phyloP scores from a whole-genome alignment of 2,797 vertebrate genomes.

The Meriones psammophilus region DNA sequence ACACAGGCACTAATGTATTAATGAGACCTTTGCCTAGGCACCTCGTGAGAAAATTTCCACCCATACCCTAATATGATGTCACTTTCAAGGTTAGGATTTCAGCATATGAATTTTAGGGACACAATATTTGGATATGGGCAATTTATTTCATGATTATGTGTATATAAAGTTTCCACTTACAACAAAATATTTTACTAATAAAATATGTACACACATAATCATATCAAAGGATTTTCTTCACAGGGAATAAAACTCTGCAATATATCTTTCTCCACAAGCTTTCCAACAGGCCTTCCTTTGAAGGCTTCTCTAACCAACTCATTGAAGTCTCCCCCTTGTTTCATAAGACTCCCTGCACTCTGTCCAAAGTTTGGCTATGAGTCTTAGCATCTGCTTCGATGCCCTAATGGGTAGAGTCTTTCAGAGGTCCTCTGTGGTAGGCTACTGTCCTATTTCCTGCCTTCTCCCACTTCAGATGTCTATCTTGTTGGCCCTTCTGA shows the following conservation, averaged over 20 bases:
- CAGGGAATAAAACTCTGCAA: background rate
- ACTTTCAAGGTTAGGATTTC: background rate
- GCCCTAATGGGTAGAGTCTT: too few relatives aligned
- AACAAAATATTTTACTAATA: background rate
- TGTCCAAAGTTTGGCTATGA: too few relatives aligned
- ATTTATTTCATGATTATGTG: slow-evolving; percentile 1
- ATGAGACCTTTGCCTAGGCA: background rate
- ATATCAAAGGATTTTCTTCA: background rate
- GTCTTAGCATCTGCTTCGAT: too few relatives aligned
- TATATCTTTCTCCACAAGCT: background rate
- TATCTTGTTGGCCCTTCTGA: too few relatives aligned
- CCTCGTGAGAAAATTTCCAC: background rate
- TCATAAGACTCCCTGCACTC: too few relatives aligned
- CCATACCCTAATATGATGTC: background rate
- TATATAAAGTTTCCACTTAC: background rate
- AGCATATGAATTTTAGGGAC: background rate
- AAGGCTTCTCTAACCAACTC: background rate
- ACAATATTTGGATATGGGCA: background rate
- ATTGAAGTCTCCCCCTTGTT: background rate
- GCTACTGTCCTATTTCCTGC: too few relatives aligned
- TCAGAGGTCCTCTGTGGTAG: too few relatives aligned
- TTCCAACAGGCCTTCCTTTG: background rate
- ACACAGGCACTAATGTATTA: background rate
- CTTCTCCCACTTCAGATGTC: too few relatives aligned
- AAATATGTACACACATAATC: background rate